Evolutionary conservation across 1,140 invertebrate species (phyloP).

Genomic region (Tribolium madens): DNA sequence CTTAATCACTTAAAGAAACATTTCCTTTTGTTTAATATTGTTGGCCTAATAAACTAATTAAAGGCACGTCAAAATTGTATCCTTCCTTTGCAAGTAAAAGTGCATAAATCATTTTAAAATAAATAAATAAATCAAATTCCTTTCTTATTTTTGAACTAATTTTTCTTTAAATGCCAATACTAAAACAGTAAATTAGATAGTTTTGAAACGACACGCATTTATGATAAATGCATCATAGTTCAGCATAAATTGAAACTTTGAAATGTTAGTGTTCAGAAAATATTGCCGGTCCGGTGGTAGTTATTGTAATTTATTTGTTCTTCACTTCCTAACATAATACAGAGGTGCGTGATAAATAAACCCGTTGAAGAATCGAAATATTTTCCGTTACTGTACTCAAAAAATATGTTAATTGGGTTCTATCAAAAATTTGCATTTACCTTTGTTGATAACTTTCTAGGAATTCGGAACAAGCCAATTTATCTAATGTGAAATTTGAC

Average conservation of each 20-base stretch:
- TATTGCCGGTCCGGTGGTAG: background rate
- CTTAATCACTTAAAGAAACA: slow-evolving; percentile 15
- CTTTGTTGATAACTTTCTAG: background rate
- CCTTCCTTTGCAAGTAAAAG: background rate
- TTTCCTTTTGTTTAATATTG: slow-evolving; percentile 25
- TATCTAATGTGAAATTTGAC: background rate
- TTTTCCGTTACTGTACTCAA: background rate
- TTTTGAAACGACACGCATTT: background rate
- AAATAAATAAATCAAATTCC: too few relatives aligned
- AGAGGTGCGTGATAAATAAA: background rate
- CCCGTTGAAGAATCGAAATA: background rate
- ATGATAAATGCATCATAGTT: background rate
- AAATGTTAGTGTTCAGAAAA: background rate
- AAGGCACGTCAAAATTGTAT: background rate
- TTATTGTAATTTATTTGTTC: background rate
- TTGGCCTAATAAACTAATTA: slow-evolving; percentile 1
- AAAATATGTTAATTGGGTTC: background rate
- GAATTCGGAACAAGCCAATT: background rate
- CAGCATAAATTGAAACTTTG: background rate
- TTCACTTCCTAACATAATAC: background rate
- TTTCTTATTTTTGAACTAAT: too few relatives aligned
- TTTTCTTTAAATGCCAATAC: too few relatives aligned
- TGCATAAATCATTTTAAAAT: background rate
- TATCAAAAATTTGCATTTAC: background rate
- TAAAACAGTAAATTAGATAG: too few relatives aligned